These are phyloP conservation scores for Dolichallabes microphthalmus DNA, from an alignment of 2,113 vertebrate genomes.

Conservation along the genomic window DNA sequence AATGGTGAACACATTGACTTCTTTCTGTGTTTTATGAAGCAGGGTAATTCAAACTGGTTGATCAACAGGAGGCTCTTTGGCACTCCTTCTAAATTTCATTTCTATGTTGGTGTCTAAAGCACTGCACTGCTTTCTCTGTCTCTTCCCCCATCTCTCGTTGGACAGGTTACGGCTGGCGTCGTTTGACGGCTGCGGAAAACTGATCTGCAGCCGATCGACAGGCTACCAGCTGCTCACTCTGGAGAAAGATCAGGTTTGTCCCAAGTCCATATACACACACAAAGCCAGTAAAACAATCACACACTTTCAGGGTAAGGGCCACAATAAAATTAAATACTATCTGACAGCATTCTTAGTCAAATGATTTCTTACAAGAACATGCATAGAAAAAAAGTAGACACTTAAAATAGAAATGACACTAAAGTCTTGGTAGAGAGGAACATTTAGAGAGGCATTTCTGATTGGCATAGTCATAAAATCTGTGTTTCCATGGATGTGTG, in stretches of 20 bases:
- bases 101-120: not conserved
- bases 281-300: not conserved
- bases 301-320: not conserved
- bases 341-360: not conserved
- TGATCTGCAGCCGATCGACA: conserved; percentile 86
- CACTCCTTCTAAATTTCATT: no score
- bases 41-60: not conserved
- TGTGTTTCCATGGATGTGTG: not conserved
- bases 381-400: no score
- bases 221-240: conserved; percentile 92
- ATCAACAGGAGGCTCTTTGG: not conserved
- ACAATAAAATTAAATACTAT: not conserved
- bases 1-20: not conserved
- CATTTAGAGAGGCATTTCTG: not conserved
- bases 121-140: conserved; percentile 19
- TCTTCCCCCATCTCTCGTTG: conserved; percentile 5
- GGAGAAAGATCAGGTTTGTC: conserved; percentile 92
- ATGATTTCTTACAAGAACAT: not conserved
- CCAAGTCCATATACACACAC: not conserved
- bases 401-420: no score
- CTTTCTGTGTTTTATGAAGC: not conserved
- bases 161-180: conserved; percentile 88
- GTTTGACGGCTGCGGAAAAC: conserved; percentile 87
- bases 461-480: not conserved
- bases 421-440: not conserved